phyloP scores from a whole-genome alignment of 2,113 vertebrate genomes.

The Bos indicus region DNA sequence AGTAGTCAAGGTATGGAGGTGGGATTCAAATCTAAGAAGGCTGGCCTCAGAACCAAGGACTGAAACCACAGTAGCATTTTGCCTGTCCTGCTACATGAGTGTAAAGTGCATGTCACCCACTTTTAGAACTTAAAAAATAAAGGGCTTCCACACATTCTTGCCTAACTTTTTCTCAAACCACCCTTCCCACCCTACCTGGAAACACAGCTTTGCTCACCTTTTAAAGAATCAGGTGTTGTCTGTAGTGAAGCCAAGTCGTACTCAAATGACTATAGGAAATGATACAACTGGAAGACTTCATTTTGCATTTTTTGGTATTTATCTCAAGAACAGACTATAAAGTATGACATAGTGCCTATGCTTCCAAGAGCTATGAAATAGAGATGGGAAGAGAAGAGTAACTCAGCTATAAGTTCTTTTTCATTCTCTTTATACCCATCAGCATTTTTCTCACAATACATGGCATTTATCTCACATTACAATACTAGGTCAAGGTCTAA shows the following conservation, averaged over 20 bases:
- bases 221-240: background rate
- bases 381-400: conserved; percentile 13
- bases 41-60: background rate
- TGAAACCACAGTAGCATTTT: background rate
- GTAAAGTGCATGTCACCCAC: background rate
- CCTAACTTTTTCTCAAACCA: background rate
- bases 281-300: background rate
- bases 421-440: conserved; percentile 11
- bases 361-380: background rate
- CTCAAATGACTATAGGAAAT: background rate
- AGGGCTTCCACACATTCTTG: background rate
- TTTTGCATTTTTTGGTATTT: background rate
- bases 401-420: background rate
- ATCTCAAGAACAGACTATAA: background rate
- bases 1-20: background rate
- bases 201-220: background rate
- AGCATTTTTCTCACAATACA: background rate
- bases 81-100: background rate
- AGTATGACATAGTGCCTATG: background rate
- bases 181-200: background rate
- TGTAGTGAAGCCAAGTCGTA: background rate
- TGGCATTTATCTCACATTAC: background rate
- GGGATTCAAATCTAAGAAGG: background rate
- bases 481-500: background rate
- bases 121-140: conserved; percentile 2